Conservation (phyloP, 2,113 vertebrate genomes). For the Tachycineta bicolor region DNA sequence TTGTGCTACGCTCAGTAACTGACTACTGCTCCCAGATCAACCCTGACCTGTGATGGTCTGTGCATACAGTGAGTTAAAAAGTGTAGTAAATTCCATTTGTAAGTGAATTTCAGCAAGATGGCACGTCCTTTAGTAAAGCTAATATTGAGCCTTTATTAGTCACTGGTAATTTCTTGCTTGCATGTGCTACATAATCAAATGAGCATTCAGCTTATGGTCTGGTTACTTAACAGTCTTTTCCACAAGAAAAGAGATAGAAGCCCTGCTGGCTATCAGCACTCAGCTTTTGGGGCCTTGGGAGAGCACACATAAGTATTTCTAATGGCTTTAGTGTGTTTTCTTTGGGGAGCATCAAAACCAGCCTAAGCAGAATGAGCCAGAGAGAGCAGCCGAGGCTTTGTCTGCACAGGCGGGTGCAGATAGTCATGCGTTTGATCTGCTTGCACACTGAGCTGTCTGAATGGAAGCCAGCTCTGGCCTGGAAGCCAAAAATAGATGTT, state of each 20-base stretch:
- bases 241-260: not conserved
- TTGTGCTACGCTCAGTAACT: not conserved
- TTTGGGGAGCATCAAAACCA: slow-evolving; percentile 36
- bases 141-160: not conserved
- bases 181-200: accelerated
- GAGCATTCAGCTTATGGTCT: not conserved
- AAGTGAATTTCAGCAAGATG: not conserved
- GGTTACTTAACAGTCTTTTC: not conserved
- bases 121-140: accelerated
- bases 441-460: slow-evolving; percentile 48
- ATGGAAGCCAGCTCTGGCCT: slow-evolving; percentile 41
- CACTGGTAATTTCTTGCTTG: not conserved
- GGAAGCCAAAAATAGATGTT: slow-evolving; percentile 52
- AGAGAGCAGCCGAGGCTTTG: slow-evolving; percentile 22
- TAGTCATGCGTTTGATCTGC: slow-evolving; percentile 36
- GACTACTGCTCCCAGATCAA: not conserved
- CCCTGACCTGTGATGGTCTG: not conserved
- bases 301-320: not conserved
- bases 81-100: not conserved
- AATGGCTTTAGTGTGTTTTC: slow-evolving; percentile 44
- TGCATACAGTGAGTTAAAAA: not conserved
- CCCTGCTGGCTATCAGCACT: slow-evolving; percentile 24
- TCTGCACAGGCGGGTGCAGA: slow-evolving; percentile 1
- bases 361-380: slow-evolving; percentile 41
- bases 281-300: slow-evolving; percentile 9